These are phyloP conservation scores for Aphis gossypii DNA, from an alignment of 1,140 invertebrate species.

Conservation along the genomic window DNA sequence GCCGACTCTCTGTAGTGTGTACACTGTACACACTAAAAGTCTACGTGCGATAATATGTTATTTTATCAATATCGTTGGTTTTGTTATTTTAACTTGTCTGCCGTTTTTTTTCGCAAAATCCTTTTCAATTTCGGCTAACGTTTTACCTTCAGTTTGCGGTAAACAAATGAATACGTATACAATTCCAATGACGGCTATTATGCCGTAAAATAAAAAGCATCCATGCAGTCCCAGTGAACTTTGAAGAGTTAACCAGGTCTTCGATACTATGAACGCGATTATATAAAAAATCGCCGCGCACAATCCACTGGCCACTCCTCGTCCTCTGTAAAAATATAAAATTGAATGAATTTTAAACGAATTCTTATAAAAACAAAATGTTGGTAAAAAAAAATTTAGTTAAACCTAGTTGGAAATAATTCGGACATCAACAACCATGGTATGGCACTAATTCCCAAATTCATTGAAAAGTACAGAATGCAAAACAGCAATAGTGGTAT, in stretches of 20 bases:
- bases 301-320: constrained; percentile 59
- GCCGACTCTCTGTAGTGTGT: neutral
- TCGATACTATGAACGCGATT: constrained; percentile 60
- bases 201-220: constrained; percentile 60
- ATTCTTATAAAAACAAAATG: neutral
- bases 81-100: neutral
- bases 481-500: constrained; percentile 60
- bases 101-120: constrained; percentile 28
- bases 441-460: constrained; percentile 61
- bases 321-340: constrained; percentile 52
- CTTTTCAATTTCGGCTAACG: constrained; percentile 60
- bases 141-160: constrained; percentile 61
- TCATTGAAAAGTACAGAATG: constrained; percentile 59
- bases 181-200: constrained; percentile 57
- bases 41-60: neutral
- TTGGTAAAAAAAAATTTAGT: neutral
- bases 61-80: neutral
- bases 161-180: constrained; percentile 59
- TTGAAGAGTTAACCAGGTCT: constrained; percentile 60
- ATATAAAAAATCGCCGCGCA: constrained; percentile 59
- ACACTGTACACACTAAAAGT: neutral
- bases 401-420: constrained; percentile 62
- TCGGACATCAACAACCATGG: constrained; percentile 63
- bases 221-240: constrained; percentile 57
- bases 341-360: neutral